These are phyloP conservation scores for Cryptops parisi DNA, from an alignment of 2,888 invertebrate species.

Conservation along the genomic window DNA sequence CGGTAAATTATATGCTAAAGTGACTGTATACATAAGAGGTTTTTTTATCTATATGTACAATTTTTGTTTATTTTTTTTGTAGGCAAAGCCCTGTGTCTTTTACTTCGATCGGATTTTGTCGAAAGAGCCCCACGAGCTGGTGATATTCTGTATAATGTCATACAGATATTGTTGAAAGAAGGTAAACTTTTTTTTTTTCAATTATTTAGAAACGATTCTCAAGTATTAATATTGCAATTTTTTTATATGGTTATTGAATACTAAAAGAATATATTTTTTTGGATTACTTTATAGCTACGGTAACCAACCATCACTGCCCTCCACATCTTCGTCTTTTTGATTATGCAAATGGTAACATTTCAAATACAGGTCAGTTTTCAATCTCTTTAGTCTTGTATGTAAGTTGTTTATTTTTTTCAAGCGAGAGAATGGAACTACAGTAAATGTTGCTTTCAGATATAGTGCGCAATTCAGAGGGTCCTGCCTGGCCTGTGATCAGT, in stretches of 20 bases:
- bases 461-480: background rate
- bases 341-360: background rate
- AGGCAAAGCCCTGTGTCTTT: slow-evolving; percentile 80
- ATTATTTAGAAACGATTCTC: background rate
- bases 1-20: too few species aligned
- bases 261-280: background rate
- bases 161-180: slow-evolving; percentile 57
- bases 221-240: background rate
- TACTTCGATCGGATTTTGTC: slow-evolving; percentile 76
- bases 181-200: slow-evolving; percentile 10
- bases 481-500: slow-evolving; percentile 42
- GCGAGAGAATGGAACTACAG: too few species aligned
- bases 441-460: too few species aligned
- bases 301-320: background rate
- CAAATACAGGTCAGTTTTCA: slow-evolving; percentile 1
- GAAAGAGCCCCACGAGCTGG: slow-evolving; percentile 87
- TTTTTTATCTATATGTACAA: too few species aligned
- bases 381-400: too few species aligned
- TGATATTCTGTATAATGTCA: slow-evolving; percentile 82
- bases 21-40: too few species aligned
- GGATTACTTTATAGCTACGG: background rate
- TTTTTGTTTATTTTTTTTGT: slow-evolving; percentile 22
- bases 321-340: background rate
- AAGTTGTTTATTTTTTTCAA: too few species aligned
- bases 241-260: background rate